Conservation (phyloP, 2,888 invertebrate genomes). For the Rotaria macrura region DNA sequence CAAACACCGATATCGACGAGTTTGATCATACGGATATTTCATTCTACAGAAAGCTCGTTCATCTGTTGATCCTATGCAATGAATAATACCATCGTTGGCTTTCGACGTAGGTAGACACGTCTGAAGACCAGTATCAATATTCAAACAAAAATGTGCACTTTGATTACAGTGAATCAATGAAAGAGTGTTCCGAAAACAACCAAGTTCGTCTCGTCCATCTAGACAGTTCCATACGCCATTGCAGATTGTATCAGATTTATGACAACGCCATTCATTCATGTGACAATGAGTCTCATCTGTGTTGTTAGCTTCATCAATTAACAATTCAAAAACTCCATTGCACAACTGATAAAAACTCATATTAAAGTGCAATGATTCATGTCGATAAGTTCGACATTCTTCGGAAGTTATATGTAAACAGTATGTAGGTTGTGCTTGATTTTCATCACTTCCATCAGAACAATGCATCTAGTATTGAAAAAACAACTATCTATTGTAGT, state of each 20-base stretch:
- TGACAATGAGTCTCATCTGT: not conserved
- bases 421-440: fast-evolving
- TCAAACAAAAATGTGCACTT: not conserved
- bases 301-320: not conserved
- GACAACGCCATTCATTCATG: not conserved
- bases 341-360: not conserved
- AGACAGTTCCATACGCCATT: not conserved
- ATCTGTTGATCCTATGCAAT: not conserved
- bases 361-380: not conserved
- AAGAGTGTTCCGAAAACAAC: not conserved
- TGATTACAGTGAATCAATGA: not conserved
- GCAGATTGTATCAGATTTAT: not conserved
- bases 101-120: not conserved
- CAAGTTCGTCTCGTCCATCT: not conserved
- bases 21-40: not conserved
- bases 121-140: not conserved
- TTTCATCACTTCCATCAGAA: not conserved
- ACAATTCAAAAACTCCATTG: not conserved
- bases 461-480: not conserved
- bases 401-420: not conserved
- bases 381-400: not conserved
- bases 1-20: not conserved
- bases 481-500: not conserved
- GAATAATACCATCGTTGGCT: not conserved
- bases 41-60: not conserved